phyloP scores from a whole-genome alignment of 1,140 invertebrate genomes.

The Papilio polytes region DNA sequence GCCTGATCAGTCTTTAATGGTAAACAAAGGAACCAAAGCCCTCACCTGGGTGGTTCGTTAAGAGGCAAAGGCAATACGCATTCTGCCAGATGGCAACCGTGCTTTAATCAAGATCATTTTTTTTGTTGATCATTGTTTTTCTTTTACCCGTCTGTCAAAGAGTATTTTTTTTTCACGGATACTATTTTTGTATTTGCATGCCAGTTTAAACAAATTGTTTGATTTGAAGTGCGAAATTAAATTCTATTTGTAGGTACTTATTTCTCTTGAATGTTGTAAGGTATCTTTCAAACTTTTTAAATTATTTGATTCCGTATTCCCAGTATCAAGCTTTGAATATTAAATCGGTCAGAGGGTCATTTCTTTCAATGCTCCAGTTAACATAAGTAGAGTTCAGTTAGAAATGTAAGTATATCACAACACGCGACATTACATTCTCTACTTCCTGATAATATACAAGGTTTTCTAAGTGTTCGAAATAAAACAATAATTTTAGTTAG shows the following conservation, averaged over 20 bases:
- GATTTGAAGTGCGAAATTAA: too few species aligned
- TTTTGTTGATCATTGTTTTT: too few species aligned
- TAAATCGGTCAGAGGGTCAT: too few species aligned
- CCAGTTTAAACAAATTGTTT: neutral
- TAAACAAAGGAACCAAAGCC: conserved; percentile 58
- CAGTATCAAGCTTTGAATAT: too few species aligned
- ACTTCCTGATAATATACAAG: neutral
- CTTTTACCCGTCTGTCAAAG: neutral
- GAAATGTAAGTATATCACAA: too few species aligned
- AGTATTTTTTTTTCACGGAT: neutral
- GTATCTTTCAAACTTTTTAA: too few species aligned
- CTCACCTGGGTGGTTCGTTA: conserved; percentile 7
- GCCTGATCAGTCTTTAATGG: conserved; percentile 59
- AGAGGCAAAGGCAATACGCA: neutral
- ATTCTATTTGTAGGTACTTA: too few species aligned
- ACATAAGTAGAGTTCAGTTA: too few species aligned
- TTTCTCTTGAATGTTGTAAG: too few species aligned
- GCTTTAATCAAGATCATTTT: neutral
- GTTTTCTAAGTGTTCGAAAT: neutral
- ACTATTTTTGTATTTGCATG: neutral
- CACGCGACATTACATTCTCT: neutral
- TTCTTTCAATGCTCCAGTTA: too few species aligned
- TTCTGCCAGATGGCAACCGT: conserved; percentile 17
- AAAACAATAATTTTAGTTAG: neutral
- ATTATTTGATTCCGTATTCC: too few species aligned